These are phyloP conservation scores for Epiperipatus broadwayi DNA, from an alignment of 2,888 invertebrate genomes.

Conservation along the genomic window DNA sequence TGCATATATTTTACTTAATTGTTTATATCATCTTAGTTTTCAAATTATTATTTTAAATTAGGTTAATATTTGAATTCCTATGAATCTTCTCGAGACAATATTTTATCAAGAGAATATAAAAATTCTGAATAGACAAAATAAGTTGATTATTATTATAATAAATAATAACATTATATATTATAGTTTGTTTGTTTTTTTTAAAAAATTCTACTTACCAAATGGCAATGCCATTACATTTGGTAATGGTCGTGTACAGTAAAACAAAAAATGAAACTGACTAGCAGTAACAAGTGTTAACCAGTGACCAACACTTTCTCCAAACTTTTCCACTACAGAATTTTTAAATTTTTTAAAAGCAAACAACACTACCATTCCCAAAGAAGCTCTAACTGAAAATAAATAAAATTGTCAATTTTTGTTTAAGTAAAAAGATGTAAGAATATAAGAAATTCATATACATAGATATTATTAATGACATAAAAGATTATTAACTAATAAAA, in stretches of 20 bases:
- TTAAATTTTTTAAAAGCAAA: slow-evolving; percentile 51
- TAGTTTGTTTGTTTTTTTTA: no score
- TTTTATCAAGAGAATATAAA: slow-evolving; percentile 13
- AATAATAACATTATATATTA: no score
- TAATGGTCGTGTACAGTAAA: slow-evolving; percentile 77
- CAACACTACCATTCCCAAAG: slow-evolving; percentile 55
- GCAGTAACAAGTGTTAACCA: slow-evolving; percentile 67
- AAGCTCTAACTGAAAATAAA: slow-evolving; percentile 51
- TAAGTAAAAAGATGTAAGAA: slow-evolving; percentile 8
- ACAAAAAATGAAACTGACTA: slow-evolving; percentile 94
- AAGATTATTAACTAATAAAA: neutral
- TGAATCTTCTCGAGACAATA: no score
- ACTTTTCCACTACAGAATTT: slow-evolving; percentile 50
- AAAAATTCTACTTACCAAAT: slow-evolving; percentile 63
- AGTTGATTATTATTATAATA: no score
- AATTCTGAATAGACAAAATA: no score
- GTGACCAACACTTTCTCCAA: slow-evolving; percentile 53
- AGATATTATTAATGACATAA: neutral
- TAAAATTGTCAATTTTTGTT: no score
- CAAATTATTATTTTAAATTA: no score
- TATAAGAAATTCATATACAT: neutral
- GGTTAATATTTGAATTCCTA: no score
- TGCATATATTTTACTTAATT: no score
- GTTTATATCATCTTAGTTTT: no score
- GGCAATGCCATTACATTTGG: slow-evolving; percentile 87